phyloP scores from a whole-genome alignment of 53 echinoderm and acorn worm species.

The Stichopus horrens region DNA sequence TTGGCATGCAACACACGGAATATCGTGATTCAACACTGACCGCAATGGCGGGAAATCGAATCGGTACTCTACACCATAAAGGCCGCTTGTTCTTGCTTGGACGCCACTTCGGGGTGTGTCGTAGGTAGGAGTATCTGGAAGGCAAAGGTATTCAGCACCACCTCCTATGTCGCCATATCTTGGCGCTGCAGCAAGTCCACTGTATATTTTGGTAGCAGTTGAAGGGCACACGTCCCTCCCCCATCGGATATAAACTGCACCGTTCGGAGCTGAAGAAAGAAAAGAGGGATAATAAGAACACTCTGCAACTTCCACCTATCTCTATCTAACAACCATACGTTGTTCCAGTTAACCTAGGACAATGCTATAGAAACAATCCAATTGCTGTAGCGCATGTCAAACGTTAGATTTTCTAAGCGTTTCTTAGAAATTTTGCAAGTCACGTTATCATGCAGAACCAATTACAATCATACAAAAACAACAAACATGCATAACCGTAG shows the following conservation, averaged over 20 bases:
- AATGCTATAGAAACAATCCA: too few species aligned
- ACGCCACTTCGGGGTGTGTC: neutral
- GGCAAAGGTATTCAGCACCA: neutral
- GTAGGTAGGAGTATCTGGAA: neutral
- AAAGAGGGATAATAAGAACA: too few species aligned
- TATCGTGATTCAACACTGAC: neutral
- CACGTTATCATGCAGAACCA: too few species aligned
- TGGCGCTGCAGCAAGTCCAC: neutral
- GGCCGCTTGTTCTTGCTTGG: neutral
- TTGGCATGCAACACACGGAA: slow-evolving; percentile 16
- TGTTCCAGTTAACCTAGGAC: too few species aligned
- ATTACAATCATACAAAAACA: too few species aligned
- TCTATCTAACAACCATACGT: too few species aligned
- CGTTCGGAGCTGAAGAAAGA: neutral
- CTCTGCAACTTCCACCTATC: neutral
- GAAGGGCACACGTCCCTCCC: slow-evolving; percentile 5
- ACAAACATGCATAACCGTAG: too few species aligned
- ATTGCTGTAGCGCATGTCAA: too few species aligned
- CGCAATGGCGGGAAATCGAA: slow-evolving; percentile 17
- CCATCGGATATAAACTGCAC: slow-evolving; percentile 6
- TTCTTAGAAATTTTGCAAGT: too few species aligned
- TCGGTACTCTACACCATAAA: neutral
- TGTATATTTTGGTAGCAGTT: neutral
- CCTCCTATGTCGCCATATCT: neutral
- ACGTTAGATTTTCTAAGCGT: too few species aligned